Base-by-base conservation (phyloP, 30 jellyfish, hydroid and myxozoan species). In the Cassiopea xamachana region DNA sequence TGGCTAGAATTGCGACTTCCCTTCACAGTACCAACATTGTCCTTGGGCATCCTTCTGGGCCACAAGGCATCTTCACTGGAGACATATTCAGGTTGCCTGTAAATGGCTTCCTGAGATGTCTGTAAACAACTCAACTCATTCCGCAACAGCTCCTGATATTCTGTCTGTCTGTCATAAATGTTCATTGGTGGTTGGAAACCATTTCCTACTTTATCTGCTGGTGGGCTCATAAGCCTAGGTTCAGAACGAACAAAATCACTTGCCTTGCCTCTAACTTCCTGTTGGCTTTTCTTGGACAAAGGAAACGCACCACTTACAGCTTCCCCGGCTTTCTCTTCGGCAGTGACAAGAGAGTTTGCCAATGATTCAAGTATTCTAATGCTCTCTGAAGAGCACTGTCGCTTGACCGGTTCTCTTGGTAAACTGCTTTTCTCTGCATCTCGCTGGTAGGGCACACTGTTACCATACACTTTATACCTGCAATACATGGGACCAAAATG, bases 371-470 rank as follows among this genome's bases (percentile, higher is more conserved):
- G 69, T 2, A 87, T 87, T 9, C 88, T 84, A 64, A 87, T 87
- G 19, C 94, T 87, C 76, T 87, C 94, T 6, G 94, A 87, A 18
- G 94, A 87, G 73, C 94, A 87, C 27, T 77, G 89, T 45, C 84
- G 47, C 74, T 39, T 16, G 58, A 82, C 76, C 27, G 46, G 17
- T 7, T 55, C 73, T 58, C 48, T 55, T 19, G 75, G 17, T 50
- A 75, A 6, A 27, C 18, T 2, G 16, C 46, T 27, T 64, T 55
- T 55, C 27, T 44, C 44, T 39, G 69, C 7, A 1, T 58, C 27
- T 12, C 18, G 69, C 0, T 15, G 61, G 44, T 55, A 2, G 60
- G 64, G 9, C 4, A 8, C 72, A 5, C 44, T 81, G 77, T 61
- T 68, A 47, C 50, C 81, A 48, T 81, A 81, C 8, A 81, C 80